A percentile compares a stretch with the other conserved stretches of the same genome.
Evolutionary conservation across 2,888 invertebrate genomes (phyloP).

Genomic region (Hirtodrosophila trivittata): DNA sequence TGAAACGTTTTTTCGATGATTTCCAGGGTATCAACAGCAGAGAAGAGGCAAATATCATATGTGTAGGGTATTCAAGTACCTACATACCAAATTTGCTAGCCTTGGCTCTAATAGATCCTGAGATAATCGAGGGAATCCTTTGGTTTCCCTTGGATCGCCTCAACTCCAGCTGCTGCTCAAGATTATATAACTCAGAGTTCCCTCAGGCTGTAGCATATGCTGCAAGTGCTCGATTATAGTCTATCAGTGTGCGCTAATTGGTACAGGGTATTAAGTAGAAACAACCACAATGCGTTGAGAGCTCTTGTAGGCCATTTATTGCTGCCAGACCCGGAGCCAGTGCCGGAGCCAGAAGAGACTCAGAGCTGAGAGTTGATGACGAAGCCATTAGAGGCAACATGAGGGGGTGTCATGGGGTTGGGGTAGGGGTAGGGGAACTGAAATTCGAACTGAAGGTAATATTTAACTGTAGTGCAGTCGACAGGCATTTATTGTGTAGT

Average conservation of each 20-base stretch:
- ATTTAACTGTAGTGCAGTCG: slow-evolving; percentile 35
- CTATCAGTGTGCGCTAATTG: neutral
- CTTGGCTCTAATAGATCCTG: no score
- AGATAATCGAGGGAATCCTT: no score
- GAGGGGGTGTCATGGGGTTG: neutral
- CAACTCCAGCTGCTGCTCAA: no score
- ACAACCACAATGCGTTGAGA: slow-evolving; percentile 18
- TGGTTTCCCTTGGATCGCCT: no score
- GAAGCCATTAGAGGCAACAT: slow-evolving; percentile 59
- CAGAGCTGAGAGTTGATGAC: slow-evolving; percentile 37
- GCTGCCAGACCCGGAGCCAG: slow-evolving; percentile 30
- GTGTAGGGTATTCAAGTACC: no score
- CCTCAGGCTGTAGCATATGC: slow-evolving; percentile 25
- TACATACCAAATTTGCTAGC: no score
- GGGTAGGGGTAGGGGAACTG: neutral
- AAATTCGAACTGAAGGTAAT: slow-evolving; percentile 8
- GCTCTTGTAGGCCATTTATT: slow-evolving; percentile 63
- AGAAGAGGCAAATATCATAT: no score
- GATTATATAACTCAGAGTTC: no score
- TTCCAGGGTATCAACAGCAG: no score
- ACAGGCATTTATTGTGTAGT: slow-evolving; percentile 34
- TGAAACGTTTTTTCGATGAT: no score
- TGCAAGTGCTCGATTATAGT: slow-evolving; percentile 34
- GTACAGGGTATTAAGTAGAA: neutral
- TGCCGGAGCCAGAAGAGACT: slow-evolving; percentile 65